Evolutionary conservation across 2,888 invertebrate species (phyloP), one percentile per base, ranked within the genome.

Genomic region (Selenia dentaria): DNA sequence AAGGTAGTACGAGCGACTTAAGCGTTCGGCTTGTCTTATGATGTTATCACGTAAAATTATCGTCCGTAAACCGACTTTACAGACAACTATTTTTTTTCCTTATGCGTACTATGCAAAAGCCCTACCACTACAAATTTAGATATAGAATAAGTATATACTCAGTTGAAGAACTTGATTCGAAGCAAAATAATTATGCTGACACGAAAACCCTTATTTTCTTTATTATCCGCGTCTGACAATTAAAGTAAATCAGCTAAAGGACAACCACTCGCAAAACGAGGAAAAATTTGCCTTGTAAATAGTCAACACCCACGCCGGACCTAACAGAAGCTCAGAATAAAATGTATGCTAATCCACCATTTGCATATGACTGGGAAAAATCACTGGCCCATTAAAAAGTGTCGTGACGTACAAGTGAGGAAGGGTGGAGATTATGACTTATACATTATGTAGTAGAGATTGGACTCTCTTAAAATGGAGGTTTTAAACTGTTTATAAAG

Each of bases 351-450:
- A 84, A 84, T 84, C 67, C 64, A 43, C 50, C 54, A 86, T 85
- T 85, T 79, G 79, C 84, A 85, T 84, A 77, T 81, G 83, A 83
- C 79, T 81, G 77, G 67, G 75, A 78, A 81, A 81, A 85, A 84
- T 83, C 82, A 83, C 71, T 77, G 74, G 71, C 51, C 79, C 80
- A 83, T 82, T 83, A 82, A 80, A 82, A 73, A 75, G 79, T 75
- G 70, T 70, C 66, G 66, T 62, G 57, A 57, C 62, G 60, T 63
- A 54, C 64, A 62, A 70, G 67, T 73, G 70, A 59, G 63, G 76
- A 79, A 69, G 73, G 74, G 68, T 74, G 57, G n/a, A n/a, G n/a
- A n/a, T n/a, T 61, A 67, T 61, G 63, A 8, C 8, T 36, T 38
- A 33, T 39, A 20, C 39, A 32, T 42, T 49, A 41, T 35, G 29